Conservation (phyloP, 2,797 vertebrate genomes). For the Channallabes apus region DNA sequence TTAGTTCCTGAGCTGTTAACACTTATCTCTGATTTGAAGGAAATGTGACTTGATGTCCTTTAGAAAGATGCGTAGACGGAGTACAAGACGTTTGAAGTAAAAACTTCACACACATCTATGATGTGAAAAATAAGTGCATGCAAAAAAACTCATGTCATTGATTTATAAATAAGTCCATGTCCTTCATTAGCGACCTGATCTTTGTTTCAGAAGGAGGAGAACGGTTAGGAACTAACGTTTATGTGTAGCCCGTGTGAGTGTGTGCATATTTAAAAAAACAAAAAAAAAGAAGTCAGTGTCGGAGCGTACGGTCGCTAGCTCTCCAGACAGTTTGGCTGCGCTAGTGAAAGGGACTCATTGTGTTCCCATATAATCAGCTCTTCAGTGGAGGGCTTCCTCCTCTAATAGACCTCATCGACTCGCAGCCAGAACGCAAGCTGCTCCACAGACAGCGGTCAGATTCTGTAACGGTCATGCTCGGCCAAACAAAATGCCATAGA, state of each 20-base stretch:
- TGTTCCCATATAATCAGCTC: conserved; percentile 50
- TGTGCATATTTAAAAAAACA: background rate
- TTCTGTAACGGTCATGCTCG: conserved; percentile 6
- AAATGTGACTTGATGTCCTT: background rate
- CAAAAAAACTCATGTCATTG: background rate
- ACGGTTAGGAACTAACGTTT: background rate
- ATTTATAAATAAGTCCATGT: background rate
- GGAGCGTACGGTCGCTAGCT: conserved; percentile 39
- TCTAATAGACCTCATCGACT: conserved; percentile 46
- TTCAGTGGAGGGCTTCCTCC: conserved; percentile 52
- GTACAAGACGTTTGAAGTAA: background rate
- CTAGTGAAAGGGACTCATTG: conserved; percentile 48
- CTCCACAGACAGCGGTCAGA: conserved; percentile 27
- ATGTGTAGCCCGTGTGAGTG: background rate
- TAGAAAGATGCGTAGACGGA: no score
- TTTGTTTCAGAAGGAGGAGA: background rate
- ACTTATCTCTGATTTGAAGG: background rate
- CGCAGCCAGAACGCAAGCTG: conserved; percentile 9
- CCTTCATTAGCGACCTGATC: background rate
- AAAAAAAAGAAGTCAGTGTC: background rate
- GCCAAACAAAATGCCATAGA: background rate
- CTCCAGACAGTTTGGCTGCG: conserved; percentile 35
- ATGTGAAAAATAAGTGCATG: background rate
- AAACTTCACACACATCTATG: background rate
- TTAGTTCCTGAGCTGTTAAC: background rate